phyloP scores from a whole-genome alignment of 2,113 vertebrate species.

The Rhizomys pruinosus region DNA sequence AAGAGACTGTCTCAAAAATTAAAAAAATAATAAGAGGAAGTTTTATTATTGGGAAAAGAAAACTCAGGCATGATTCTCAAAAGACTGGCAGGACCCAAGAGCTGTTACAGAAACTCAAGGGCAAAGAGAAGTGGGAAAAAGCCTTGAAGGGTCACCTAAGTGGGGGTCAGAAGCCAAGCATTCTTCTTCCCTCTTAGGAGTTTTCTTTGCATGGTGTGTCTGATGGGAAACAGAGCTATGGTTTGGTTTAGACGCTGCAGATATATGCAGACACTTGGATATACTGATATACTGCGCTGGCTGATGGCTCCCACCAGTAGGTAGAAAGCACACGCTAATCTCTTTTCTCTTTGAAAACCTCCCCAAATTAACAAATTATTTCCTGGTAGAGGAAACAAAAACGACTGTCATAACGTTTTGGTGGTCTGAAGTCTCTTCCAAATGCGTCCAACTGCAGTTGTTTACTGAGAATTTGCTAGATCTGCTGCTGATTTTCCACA shows the following conservation, averaged over 20 bases:
- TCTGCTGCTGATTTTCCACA: not conserved
- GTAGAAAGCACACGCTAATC: not conserved
- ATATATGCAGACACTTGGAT: not conserved
- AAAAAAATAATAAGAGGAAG: not conserved
- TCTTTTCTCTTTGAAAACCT: not conserved
- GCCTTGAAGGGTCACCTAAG: not conserved
- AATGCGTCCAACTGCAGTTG: not conserved
- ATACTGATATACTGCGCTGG: too few relatives aligned
- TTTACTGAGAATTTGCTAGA: not conserved
- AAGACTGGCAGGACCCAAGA: not conserved
- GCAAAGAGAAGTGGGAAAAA: not conserved
- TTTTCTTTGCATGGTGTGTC: not conserved
- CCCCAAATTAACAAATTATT: not conserved
- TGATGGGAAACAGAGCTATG: too few relatives aligned
- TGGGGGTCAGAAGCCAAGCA: not conserved
- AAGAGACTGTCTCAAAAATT: too few relatives aligned
- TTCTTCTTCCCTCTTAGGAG: not conserved
- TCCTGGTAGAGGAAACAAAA: not conserved
- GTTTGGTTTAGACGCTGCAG: not conserved
- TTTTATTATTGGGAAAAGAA: constrained; percentile 2
- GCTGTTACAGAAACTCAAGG: not conserved
- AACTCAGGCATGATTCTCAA: not conserved
- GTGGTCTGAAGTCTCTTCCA: constrained; percentile 16
- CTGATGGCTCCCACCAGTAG: not conserved
- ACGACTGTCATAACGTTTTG: not conserved